phyloP scores from a whole-genome alignment of 2,888 invertebrate species.

The Pelosia muscerda region DNA sequence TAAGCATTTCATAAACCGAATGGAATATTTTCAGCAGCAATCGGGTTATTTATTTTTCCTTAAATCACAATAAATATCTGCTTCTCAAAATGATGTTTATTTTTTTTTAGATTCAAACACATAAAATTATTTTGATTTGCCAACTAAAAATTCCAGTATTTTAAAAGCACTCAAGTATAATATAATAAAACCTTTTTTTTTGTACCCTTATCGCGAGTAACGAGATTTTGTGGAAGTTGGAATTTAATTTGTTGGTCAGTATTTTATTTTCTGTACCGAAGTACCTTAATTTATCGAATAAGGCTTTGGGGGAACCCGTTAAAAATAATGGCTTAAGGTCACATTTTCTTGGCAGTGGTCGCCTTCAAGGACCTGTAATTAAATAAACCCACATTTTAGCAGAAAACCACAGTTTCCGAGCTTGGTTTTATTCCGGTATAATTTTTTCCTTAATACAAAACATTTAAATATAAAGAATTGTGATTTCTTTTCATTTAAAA shows the following conservation, averaged over 20 bases:
- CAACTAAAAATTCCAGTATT: constrained; percentile 19
- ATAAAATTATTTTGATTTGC: constrained; percentile 11
- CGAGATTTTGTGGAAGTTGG: constrained; percentile 34
- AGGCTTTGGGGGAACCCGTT: constrained; percentile 38
- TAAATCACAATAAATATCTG: too few relatives aligned
- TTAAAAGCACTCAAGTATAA: constrained; percentile 28
- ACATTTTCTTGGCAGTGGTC: constrained; percentile 24
- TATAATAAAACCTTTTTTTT: constrained; percentile 35
- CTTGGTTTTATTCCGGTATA: background rate
- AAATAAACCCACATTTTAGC: constrained; percentile 25
- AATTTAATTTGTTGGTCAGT: constrained; percentile 44
- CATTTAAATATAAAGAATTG: background rate
- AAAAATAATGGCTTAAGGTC: constrained; percentile 32
- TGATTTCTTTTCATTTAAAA: background rate
- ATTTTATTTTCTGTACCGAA: constrained; percentile 47
- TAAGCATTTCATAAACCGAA: too few relatives aligned
- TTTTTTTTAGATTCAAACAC: background rate
- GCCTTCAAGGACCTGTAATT: constrained; percentile 30
- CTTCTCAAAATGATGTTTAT: too few relatives aligned
- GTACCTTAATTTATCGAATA: constrained; percentile 50
- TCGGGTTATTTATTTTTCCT: too few relatives aligned
- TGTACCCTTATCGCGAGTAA: constrained; percentile 35
- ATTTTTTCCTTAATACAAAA: background rate
- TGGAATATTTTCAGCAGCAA: too few relatives aligned
- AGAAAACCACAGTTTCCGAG: background rate